phyloP scores from a whole-genome alignment of 2,797 vertebrate species.

The Siniperca obscura region DNA sequence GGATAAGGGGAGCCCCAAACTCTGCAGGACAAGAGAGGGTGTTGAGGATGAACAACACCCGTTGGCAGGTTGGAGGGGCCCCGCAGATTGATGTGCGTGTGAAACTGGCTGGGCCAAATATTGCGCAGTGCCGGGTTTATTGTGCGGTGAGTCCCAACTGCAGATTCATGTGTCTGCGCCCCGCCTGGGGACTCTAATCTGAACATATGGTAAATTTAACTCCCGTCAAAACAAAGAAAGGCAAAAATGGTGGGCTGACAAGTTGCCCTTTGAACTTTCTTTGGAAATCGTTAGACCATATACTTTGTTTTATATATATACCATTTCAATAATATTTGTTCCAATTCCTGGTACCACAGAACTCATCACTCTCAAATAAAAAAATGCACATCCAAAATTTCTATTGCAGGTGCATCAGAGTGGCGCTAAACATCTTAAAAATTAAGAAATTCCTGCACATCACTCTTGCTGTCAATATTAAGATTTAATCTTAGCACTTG shows the following conservation, averaged over 20 bases:
- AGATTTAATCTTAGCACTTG: too few species aligned
- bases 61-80: constrained; percentile 66
- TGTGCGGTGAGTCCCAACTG: constrained; percentile 39
- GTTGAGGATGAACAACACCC: constrained; percentile 60
- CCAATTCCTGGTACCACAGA: too few species aligned
- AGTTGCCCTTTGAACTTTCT: constrained; percentile 38
- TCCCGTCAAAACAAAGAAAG: constrained; percentile 59
- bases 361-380: too few species aligned
- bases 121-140: constrained; percentile 40
- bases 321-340: too few species aligned
- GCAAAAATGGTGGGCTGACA: constrained; percentile 28
- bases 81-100: constrained; percentile 77
- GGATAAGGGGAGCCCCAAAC: constrained; percentile 46
- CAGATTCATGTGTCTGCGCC: constrained; percentile 62
- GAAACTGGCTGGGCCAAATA: constrained; percentile 60
- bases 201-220: constrained; percentile 54
- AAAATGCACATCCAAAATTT: too few species aligned
- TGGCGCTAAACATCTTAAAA: too few species aligned
- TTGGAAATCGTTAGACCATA: background rate
- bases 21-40: constrained; percentile 43
- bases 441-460: too few species aligned
- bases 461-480: too few species aligned
- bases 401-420: too few species aligned
- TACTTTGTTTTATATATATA: background rate
- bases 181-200: constrained; percentile 40